Percentiles rank a stretch among this genome's conserved stretches.
Conservation (phyloP, 1,140 invertebrate species). For the Probaryconus sp. region DNA sequence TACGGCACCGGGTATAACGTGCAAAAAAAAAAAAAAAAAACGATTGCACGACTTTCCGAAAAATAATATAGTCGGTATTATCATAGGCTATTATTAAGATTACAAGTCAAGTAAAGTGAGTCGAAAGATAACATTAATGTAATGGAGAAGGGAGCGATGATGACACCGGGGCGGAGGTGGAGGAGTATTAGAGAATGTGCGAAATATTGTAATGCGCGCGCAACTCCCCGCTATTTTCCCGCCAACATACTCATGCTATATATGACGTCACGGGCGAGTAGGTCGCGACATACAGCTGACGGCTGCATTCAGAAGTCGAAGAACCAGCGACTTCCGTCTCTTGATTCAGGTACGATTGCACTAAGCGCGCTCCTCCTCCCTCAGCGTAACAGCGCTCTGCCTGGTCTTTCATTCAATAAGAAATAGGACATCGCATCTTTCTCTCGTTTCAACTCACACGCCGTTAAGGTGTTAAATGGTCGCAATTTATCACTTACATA, state of each 20-base stretch:
- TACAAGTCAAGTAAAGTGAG: slow-evolving; percentile 7
- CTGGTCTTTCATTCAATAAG: slow-evolving; percentile 29
- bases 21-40: too few species aligned
- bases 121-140: slow-evolving; percentile 22
- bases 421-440: slow-evolving; percentile 8
- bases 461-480: slow-evolving; percentile 3
- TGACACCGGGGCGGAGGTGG: too few species aligned
- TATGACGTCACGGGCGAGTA: slow-evolving; percentile 74
- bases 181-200: neutral
- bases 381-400: slow-evolving; percentile 4
- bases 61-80: too few species aligned
- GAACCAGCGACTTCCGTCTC: slow-evolving; percentile 52
- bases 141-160: neutral
- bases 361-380: slow-evolving; percentile 19
- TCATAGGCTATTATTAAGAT: slow-evolving; percentile 11
- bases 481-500: neutral
- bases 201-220: slow-evolving; percentile 68
- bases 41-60: too few species aligned
- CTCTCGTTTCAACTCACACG: slow-evolving; percentile 8
- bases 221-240: slow-evolving; percentile 67
- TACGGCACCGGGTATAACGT: too few species aligned
- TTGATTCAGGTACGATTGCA: slow-evolving; percentile 62
- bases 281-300: slow-evolving; percentile 70
- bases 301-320: slow-evolving; percentile 68
- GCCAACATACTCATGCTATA: slow-evolving; percentile 69